Evolutionary conservation across 1,140 invertebrate species (phyloP), one percentile per base, ranked within the genome.

Genomic region (Lutraria rhynchaena): DNA sequence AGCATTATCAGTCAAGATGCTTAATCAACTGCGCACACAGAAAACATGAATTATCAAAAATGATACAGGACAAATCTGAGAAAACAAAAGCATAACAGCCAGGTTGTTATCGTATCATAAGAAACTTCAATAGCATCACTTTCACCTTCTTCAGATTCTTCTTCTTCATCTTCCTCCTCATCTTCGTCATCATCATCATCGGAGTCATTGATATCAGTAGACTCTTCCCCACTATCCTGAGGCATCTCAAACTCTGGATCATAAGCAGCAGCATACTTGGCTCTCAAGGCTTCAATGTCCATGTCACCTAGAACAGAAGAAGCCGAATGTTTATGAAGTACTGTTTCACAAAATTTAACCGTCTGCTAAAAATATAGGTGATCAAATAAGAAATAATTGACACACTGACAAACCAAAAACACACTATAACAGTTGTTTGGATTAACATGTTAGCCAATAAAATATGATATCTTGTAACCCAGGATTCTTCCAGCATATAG

Each of bases 201-300:
- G n/a, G 82, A 81, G 49, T 85, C 83, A 37, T 70, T 33, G 19
- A 73, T 57, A 41, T 88, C 87, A 24, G 81, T 80, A 37, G 78
- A 69, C n/a, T 80, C 87, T 44, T 89, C 91, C 69, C 92, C 92
- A 74, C 58, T 87, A 76, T 61, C 63, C 35, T 29, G 76, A 33
- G 87, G 85, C 67, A 90, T 83, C 61, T 92, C 89, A 87, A 92
- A 91, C 51, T 90, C 91, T 84, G 87, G 89, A 53, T 88, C 88
- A 81, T 92, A 90, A 33, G 89, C 89, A 37, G 85, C 90, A n/a
- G 87, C 83, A 91, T 97, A 97, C 91, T 96, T 97, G 22, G 94
- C 94, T 83, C 95, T 92, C 41, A 97, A 89, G 87, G 97, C 95
- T 88, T 97, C 96, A 61, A 97, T 94, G 31, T 95, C 94, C 93